These are phyloP conservation scores for Philopotamus ludificatus DNA, from an alignment of 1,140 invertebrate genomes.

Conservation along the genomic window DNA sequence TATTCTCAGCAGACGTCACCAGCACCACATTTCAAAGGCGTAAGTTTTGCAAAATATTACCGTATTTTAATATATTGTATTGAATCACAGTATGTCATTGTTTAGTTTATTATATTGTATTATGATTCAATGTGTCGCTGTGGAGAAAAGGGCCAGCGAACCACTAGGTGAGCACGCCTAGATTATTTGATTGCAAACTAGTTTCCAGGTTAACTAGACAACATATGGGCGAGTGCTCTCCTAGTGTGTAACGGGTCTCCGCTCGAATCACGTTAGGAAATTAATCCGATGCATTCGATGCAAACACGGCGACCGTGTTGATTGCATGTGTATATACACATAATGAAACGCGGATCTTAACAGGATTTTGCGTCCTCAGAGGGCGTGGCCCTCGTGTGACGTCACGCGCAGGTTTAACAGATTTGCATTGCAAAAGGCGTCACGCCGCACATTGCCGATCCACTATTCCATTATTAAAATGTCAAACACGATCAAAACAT, in stretches of 20 bases:
- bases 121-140: neutral
- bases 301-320: neutral
- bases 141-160: neutral
- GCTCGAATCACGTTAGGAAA: too few relatives aligned
- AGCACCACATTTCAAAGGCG: neutral
- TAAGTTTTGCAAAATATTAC: neutral
- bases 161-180: neutral
- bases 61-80: neutral
- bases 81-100: neutral
- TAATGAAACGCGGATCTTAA: neutral
- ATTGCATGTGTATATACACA: neutral
- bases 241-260: too few relatives aligned
- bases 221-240: neutral
- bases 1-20: neutral
- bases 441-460: neutral
- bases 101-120: neutral
- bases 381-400: too few relatives aligned
- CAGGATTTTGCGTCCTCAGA: too few relatives aligned
- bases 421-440: neutral
- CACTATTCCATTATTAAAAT: constrained; percentile 18
- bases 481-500: constrained; percentile 22
- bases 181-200: constrained; percentile 11
- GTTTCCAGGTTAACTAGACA: constrained; percentile 1
- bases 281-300: neutral
- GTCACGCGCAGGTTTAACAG: neutral